Base-by-base conservation (phyloP, 2,797 vertebrate genomes). In the Microctenopoma stevenorrisi region DNA sequence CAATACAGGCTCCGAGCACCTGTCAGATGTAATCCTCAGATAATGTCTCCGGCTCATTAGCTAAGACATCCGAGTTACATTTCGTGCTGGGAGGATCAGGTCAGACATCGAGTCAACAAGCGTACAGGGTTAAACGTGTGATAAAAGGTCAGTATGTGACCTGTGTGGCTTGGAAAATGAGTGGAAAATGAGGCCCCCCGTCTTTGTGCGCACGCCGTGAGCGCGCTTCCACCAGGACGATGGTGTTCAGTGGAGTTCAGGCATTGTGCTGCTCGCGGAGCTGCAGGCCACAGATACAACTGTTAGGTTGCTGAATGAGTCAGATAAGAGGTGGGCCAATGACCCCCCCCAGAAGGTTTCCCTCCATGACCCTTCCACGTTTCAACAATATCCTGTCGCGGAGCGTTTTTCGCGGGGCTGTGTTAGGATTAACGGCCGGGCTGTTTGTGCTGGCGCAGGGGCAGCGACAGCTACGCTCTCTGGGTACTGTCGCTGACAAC, bases 361-460 rank as follows among this genome's bases (percentile, higher is more conserved):
- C 68, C 82, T 71, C 33, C 74, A 81, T 86, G 80, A 87, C 84
- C 79, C 63, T 35, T 30, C 55, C 66, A 42, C 87, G 86, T 91
- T 90, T 88, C 82, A 62, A 85, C 76, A 78, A 76, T 62, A 76
- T 81, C 86, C 85, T 80, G 79, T 86, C 81, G 58, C 83, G 68
- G 60, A 68, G 66, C 72, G 42, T 86, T 89, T 22, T 90, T 86
- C 78, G 78, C 82, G 64, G 82, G 84, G 83, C 83, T 55, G 52
- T 86, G 84, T 85, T 73, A 65, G 89, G 84, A 93, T 93, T 93
- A 92, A 77, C 78, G 15, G 74, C 86, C 72, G 88, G 88, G 87
- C 82, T 93, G 89, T 94, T 93, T 90, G 83, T 79, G 79, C 90
- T 93, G 93, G 92, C 90, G 83, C 14, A 69, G 65, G 54, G 38